Evolutionary conservation across 2,888 invertebrate genomes (phyloP).

Genomic region (Electrophaes corylata): DNA sequence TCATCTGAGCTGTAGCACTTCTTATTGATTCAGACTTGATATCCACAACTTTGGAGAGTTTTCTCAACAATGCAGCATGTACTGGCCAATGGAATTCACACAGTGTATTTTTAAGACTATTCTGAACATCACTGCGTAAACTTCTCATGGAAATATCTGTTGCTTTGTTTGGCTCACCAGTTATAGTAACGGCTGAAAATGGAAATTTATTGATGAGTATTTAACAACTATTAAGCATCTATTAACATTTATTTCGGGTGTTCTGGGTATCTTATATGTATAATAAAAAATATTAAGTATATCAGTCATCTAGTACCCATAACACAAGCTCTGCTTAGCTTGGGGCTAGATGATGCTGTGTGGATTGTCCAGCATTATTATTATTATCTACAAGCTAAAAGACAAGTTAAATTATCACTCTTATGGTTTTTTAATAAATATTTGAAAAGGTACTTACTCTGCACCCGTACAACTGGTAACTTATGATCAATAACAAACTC

Average conservation of each 20-base stretch:
- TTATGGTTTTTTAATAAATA: not conserved
- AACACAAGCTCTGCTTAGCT: too few species aligned
- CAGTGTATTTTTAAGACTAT: conserved; percentile 58
- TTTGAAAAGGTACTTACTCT: conserved; percentile 85
- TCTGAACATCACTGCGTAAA: conserved; percentile 70
- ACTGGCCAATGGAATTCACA: conserved; percentile 70
- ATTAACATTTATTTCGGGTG: too few species aligned
- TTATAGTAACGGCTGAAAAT: conserved; percentile 70
- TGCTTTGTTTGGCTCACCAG: conserved; percentile 77
- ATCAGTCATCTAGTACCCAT: too few species aligned
- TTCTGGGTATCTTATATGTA: too few species aligned
- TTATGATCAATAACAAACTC: conserved; percentile 90
- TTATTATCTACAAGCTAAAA: too few species aligned
- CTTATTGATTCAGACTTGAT: conserved; percentile 70
- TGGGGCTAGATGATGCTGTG: too few species aligned
- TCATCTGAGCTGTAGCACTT: conserved; percentile 64
- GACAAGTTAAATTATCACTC: too few species aligned
- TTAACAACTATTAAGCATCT: too few species aligned
- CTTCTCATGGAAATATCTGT: conserved; percentile 76
- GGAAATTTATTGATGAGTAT: not conserved
- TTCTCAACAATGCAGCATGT: conserved; percentile 72
- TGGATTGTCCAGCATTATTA: too few species aligned
- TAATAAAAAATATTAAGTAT: too few species aligned
- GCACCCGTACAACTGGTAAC: conserved; percentile 89
- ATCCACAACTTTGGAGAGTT: conserved; percentile 76